Percentiles rank a stretch among this genome's conserved stretches.
Evolutionary conservation across 2,797 vertebrate species (phyloP).

Genomic region (Sternotherus odoratus): DNA sequence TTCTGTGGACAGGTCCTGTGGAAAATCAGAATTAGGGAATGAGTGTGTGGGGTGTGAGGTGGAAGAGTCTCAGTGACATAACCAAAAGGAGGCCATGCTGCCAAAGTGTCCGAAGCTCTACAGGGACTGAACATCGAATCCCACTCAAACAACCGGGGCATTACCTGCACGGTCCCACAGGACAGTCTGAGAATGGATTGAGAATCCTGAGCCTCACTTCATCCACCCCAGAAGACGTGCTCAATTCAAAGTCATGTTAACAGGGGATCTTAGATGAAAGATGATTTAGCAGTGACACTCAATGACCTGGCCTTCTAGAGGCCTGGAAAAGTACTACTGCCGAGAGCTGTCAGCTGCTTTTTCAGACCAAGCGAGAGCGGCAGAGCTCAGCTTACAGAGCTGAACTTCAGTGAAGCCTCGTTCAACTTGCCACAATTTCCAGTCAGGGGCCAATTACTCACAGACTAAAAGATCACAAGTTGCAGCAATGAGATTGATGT

Average conservation of each 20-base stretch:
- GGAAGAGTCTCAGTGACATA: not conserved
- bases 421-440: not conserved
- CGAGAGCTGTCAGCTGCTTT: not conserved
- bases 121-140: not conserved
- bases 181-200: not conserved
- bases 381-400: not conserved
- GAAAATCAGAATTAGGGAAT: not conserved
- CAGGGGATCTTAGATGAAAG: not conserved
- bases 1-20: not conserved
- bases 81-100: not conserved
- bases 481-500: not conserved
- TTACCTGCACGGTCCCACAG: not conserved
- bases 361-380: not conserved
- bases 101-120: not conserved
- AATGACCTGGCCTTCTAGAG: not conserved
- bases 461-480: not conserved
- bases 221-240: not conserved
- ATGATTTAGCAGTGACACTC: not conserved
- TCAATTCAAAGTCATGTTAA: not conserved
- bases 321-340: not conserved
- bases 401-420: not conserved
- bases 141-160: too few relatives aligned
- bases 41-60: accelerated
- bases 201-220: not conserved
- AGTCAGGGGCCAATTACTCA: not conserved